A percentile compares a stretch with the other conserved stretches of the same genome.
phyloP scores from a whole-genome alignment of 2,113 vertebrate species.

The Mungos mungo region DNA sequence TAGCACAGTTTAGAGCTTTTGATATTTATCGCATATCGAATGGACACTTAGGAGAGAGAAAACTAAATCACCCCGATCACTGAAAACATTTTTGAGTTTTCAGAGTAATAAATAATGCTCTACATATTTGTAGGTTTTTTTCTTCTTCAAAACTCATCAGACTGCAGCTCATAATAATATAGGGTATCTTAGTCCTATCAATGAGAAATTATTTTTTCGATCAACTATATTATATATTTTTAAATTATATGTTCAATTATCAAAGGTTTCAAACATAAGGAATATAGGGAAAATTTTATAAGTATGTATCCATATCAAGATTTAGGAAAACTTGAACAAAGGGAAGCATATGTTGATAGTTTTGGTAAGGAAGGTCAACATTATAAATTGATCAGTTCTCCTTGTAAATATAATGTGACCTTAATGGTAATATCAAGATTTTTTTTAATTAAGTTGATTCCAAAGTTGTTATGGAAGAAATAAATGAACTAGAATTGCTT shows the following conservation, averaged over 20 bases:
- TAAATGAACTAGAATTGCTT: constrained; percentile 9
- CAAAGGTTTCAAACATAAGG: background rate
- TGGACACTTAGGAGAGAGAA: background rate
- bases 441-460: background rate
- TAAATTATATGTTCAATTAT: background rate
- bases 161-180: background rate
- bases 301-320: background rate
- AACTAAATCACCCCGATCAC: background rate
- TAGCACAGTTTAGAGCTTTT: background rate
- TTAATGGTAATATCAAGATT: background rate
- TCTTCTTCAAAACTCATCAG: constrained; percentile 17
- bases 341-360: background rate
- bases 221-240: background rate
- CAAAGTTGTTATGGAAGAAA: background rate
- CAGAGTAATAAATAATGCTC: background rate
- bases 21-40: background rate
- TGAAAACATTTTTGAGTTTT: background rate
- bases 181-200: background rate
- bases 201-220: constrained; percentile 20
- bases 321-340: background rate
- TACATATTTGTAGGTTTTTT: background rate
- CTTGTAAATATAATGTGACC: background rate
- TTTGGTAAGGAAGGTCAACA: background rate
- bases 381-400: background rate
- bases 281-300: background rate